phyloP scores from a whole-genome alignment of 2,113 vertebrate genomes.

The Morone saxatilis region DNA sequence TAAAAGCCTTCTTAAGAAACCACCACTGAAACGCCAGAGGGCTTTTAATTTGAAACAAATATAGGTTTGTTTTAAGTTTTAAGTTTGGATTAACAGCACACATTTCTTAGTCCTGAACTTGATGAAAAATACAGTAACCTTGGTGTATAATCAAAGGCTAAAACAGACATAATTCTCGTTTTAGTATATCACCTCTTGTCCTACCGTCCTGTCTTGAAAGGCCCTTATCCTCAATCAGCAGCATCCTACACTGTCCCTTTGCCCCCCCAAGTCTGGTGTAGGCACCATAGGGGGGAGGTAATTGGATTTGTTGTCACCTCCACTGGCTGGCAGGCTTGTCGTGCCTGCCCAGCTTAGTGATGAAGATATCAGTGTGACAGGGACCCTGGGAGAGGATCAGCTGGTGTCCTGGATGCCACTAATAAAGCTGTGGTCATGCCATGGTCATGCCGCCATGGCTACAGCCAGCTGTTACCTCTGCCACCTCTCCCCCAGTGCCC shows the following conservation, averaged over 20 bases:
- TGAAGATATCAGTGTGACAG: conserved; percentile 99
- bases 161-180: background rate
- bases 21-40: too few species aligned
- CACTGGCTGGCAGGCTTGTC: conserved; percentile 95
- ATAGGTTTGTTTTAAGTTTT: too few species aligned
- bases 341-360: conserved; percentile 98
- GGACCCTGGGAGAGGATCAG: conserved; percentile 96
- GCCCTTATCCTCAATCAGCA: conserved; percentile 38
- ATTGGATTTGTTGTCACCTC: conserved; percentile 99
- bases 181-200: conserved; percentile 8
- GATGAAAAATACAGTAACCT: too few species aligned
- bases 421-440: conserved; percentile 94
- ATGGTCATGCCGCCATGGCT: conserved; percentile 87
- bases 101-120: too few species aligned
- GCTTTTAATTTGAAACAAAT: too few species aligned
- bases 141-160: background rate
- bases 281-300: conserved; percentile 97
- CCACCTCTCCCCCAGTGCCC: conserved; percentile 53
- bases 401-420: conserved; percentile 95
- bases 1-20: too few species aligned
- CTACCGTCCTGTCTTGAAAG: conserved; percentile 24
- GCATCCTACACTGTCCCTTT: conserved; percentile 77
- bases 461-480: conserved; percentile 75
- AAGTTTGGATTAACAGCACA: too few species aligned
- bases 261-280: conserved; percentile 82